phyloP scores from a whole-genome alignment of 2,888 invertebrate species.

The Ormyrus nitidulus region DNA sequence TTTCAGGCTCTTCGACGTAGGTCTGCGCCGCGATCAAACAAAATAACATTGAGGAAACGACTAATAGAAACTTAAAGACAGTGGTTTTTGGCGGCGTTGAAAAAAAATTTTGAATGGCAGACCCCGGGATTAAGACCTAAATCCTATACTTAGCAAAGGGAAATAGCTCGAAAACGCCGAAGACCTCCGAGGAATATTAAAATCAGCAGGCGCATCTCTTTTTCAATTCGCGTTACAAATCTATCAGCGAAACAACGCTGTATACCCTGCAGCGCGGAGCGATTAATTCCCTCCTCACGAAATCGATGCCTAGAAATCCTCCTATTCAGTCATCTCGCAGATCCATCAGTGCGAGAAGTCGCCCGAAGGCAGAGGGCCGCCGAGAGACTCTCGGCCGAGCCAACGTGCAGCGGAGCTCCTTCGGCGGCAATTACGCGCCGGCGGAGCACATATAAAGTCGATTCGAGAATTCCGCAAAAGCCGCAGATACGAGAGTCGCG shows the following conservation, averaged over 20 bases:
- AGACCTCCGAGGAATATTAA: constrained; percentile 3
- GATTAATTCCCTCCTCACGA: constrained; percentile 26
- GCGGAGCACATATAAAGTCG: background rate
- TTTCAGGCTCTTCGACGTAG: no score
- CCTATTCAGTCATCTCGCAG: no score
- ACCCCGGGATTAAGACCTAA: no score
- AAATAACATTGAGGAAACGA: no score
- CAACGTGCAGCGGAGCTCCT: no score
- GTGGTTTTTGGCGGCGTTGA: no score
- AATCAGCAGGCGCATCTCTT: constrained; percentile 10
- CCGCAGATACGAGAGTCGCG: constrained; percentile 1
- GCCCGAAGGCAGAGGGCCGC: constrained; percentile 24
- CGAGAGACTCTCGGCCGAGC: background rate
- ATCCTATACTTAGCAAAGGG: no score
- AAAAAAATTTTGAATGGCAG: background rate
- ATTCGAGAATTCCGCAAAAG: constrained; percentile 33
- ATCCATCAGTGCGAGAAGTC: background rate
- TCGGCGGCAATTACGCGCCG: constrained; percentile 10
- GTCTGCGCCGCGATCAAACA: no score
- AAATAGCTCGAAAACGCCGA: background rate
- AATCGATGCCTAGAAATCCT: no score
- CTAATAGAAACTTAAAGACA: no score
- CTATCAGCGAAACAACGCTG: constrained; percentile 25
- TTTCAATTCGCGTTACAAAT: constrained; percentile 44
- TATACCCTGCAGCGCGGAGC: background rate